Evolutionary conservation across 2,888 invertebrate genomes (phyloP).

Genomic region (Epirrhoe alternata): DNA sequence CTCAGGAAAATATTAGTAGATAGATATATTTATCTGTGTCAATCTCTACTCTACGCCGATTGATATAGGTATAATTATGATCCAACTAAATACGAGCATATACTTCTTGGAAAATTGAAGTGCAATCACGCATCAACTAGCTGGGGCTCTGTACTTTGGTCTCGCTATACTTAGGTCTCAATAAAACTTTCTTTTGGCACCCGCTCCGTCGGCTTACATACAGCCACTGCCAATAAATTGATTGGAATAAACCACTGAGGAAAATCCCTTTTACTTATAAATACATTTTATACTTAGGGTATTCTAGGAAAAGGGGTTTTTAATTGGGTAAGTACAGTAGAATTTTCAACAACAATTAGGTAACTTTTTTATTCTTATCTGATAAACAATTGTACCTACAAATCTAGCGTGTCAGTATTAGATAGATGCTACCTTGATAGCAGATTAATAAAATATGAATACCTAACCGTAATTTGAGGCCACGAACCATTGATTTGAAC

Average conservation of each 20-base stretch:
- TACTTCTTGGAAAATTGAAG: slow-evolving; percentile 6
- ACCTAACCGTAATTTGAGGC: slow-evolving; percentile 5
- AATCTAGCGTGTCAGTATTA: slow-evolving; percentile 11
- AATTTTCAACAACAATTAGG: no score
- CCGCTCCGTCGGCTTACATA: slow-evolving; percentile 6
- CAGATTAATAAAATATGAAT: slow-evolving; percentile 13
- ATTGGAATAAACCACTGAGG: background rate
- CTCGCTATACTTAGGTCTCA: background rate
- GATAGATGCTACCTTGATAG: slow-evolving; percentile 10
- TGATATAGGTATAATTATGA: no score
- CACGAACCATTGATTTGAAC: background rate
- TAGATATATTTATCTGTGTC: no score
- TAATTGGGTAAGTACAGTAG: no score
- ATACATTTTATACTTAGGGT: background rate
- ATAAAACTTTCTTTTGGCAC: slow-evolving; percentile 15
- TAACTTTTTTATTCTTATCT: background rate
- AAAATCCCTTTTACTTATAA: background rate
- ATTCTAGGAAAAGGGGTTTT: no score
- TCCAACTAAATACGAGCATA: no score
- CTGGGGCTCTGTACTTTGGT: slow-evolving; percentile 9
- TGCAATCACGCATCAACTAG: slow-evolving; percentile 6
- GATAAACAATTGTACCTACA: background rate
- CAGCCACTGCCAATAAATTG: slow-evolving; percentile 9
- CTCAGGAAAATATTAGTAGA: no score
- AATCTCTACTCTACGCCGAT: no score